A percentile compares a stretch with the other conserved stretches of the same genome.
phyloP scores from a whole-genome alignment of 2,113 vertebrate genomes.

The Corythoichthys intestinalis region DNA sequence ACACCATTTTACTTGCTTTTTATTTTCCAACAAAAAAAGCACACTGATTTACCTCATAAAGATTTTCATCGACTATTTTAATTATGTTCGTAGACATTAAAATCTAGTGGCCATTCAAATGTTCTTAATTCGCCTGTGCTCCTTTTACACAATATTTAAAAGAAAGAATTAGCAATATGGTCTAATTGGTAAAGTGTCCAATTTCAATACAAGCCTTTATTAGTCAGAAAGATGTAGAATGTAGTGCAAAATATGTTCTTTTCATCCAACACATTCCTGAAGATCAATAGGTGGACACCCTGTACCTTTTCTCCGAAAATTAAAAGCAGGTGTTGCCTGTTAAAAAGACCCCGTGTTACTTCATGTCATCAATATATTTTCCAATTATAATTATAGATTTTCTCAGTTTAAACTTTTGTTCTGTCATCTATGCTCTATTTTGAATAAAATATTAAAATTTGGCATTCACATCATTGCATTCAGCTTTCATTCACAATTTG shows the following conservation, averaged over 20 bases:
- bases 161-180: conserved; percentile 26
- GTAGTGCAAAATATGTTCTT: neutral
- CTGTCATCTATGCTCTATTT: no score
- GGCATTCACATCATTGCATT: no score
- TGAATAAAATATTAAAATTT: no score
- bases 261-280: neutral
- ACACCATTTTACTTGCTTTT: conserved; percentile 26
- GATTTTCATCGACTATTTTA: conserved; percentile 53
- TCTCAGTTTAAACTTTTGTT: no score
- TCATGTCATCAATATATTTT: no score
- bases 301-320: neutral
- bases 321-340: no score
- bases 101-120: conserved; percentile 32
- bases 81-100: conserved; percentile 47
- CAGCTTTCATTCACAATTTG: no score
- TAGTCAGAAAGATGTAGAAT: neutral
- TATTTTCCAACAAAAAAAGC: conserved; percentile 55
- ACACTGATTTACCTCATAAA: conserved; percentile 60
- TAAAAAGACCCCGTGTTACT: no score
- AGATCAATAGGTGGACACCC: neutral
- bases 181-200: conserved; percentile 34
- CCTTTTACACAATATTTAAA: conserved; percentile 1
- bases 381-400: no score
- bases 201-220: conserved; percentile 11
- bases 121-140: conserved; percentile 7